Evolutionary conservation across 2,888 invertebrate genomes (phyloP).

Genomic region (Diaphora mendica): DNA sequence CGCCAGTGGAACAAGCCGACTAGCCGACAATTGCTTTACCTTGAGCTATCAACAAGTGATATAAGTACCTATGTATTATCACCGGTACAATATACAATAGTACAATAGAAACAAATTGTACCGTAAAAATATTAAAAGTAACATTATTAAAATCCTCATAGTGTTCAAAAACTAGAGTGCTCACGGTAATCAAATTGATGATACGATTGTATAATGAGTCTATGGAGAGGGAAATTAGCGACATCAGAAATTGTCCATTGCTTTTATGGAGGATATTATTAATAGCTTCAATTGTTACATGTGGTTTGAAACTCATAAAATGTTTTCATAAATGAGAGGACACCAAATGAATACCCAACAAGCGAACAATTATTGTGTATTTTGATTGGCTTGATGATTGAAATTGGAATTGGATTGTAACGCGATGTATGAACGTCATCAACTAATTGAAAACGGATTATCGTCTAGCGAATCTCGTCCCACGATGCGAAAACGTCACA

Average conservation of each 20-base stretch:
- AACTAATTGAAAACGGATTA: too few relatives aligned
- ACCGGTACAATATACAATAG: not conserved
- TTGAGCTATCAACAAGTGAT: conserved; percentile 5
- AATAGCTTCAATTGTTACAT: not conserved
- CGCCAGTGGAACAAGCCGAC: too few relatives aligned
- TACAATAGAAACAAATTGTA: not conserved
- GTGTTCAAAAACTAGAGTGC: not conserved
- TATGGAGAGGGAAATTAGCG: not conserved
- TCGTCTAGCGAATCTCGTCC: too few relatives aligned
- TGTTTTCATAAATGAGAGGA: too few relatives aligned
- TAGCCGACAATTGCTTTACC: too few relatives aligned
- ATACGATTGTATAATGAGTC: not conserved
- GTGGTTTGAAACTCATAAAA: too few relatives aligned
- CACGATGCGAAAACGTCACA: too few relatives aligned
- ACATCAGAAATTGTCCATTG: not conserved
- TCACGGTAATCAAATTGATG: not conserved
- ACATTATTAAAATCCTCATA: not conserved
- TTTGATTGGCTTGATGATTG: too few relatives aligned
- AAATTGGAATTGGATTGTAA: too few relatives aligned
- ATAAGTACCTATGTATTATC: not conserved
- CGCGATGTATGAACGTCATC: too few relatives aligned
- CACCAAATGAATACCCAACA: too few relatives aligned
- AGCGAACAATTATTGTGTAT: too few relatives aligned
- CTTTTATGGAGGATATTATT: not conserved
- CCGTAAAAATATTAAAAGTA: not conserved